These are phyloP conservation scores for Acanthosoma haemorrhoidale DNA, from an alignment of 2,888 invertebrate genomes.

Conservation along the genomic window DNA sequence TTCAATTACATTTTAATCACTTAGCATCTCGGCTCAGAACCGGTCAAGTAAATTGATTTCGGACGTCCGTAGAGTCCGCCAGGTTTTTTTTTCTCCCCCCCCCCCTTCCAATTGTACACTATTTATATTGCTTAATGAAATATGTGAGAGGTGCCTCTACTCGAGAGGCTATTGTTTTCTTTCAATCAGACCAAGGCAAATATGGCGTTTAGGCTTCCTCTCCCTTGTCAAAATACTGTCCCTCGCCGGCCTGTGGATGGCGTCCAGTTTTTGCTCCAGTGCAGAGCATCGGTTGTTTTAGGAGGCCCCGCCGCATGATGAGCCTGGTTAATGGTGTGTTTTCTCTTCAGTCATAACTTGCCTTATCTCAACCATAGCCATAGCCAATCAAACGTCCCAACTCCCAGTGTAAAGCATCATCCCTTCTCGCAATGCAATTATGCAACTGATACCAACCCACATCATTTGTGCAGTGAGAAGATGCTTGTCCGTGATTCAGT, in stretches of 20 bases:
- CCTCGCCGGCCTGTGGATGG: too few species aligned
- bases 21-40: conserved; percentile 33
- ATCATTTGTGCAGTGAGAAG: too few species aligned
- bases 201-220: conserved; percentile 6
- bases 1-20: conserved; percentile 40
- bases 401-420: too few species aligned
- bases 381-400: not conserved
- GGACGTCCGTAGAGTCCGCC: not conserved
- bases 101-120: conserved; percentile 26
- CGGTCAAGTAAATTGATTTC: conserved; percentile 37
- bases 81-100: not conserved
- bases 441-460: too few species aligned
- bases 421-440: too few species aligned
- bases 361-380: not conserved
- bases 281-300: not conserved
- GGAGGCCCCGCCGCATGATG: not conserved
- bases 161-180: conserved; percentile 33
- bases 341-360: conserved; percentile 6
- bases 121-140: conserved; percentile 40
- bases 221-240: conserved; percentile 7
- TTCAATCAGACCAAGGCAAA: conserved; percentile 34
- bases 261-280: not conserved
- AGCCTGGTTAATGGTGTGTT: not conserved
- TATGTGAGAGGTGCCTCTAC: conserved; percentile 31
- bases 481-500: too few species aligned